A percentile compares a stretch with the other conserved stretches of the same genome.
These are phyloP conservation scores for Verasper variegatus DNA, from an alignment of 2,113 vertebrate species.

Conservation along the genomic window DNA sequence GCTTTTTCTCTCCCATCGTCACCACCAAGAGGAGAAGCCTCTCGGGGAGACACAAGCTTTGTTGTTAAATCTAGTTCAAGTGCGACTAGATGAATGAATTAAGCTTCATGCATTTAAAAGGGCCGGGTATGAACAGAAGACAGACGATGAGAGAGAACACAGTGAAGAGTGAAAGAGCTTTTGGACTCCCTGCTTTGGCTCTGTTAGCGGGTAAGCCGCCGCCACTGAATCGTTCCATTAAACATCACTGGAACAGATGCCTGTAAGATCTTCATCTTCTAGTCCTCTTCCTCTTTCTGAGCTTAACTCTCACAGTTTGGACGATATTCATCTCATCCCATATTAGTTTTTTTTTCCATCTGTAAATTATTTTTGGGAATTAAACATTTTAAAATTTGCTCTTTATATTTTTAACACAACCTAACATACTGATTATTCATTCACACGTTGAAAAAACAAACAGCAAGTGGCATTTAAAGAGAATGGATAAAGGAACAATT, in stretches of 20 bases:
- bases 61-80: constrained; percentile 45
- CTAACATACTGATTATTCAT: not conserved
- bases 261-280: not conserved
- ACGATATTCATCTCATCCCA: not conserved
- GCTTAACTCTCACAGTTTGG: not conserved
- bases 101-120: constrained; percentile 27
- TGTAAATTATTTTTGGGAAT: not conserved
- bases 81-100: constrained; percentile 40
- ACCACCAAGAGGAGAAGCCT: constrained; percentile 4
- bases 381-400: not conserved
- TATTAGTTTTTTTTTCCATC: not conserved
- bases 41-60: constrained; percentile 44
- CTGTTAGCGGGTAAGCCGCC: not conserved
- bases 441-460: not conserved
- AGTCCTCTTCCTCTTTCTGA: not conserved
- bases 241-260: constrained; percentile 7
- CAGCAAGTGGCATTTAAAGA: not conserved
- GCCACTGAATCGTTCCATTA: not conserved
- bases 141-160: constrained; percentile 13
- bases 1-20: constrained; percentile 10
- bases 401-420: not conserved
- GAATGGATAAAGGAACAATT: not conserved
- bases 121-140: constrained; percentile 11
- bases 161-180: constrained; percentile 9
- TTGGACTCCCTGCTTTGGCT: constrained; percentile 19